Conservation (phyloP, 2,113 vertebrate genomes). For the Columba janthina region DNA sequence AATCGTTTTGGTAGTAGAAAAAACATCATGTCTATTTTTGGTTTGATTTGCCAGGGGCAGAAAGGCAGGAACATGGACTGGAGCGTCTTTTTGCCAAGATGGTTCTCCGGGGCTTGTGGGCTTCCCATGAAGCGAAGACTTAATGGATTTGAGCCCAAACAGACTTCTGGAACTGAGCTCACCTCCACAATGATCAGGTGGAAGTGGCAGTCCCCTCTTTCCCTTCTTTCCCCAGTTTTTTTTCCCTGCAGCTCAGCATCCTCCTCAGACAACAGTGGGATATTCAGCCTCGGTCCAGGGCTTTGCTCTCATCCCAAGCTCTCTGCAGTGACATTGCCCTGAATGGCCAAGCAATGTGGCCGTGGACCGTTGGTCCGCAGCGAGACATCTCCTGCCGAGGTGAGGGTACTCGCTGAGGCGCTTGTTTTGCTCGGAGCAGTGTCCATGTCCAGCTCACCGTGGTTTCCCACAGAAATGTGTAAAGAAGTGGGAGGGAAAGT, state of each 20-base stretch:
- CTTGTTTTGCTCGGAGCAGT: not conserved
- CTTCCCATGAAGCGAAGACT: not conserved
- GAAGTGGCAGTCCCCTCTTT: not conserved
- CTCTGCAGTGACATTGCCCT: not conserved
- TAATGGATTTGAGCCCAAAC: not conserved
- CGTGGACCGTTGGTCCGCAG: not conserved
- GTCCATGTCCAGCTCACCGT: not conserved
- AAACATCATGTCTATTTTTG: not conserved
- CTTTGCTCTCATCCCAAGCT: not conserved
- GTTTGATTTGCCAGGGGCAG: not conserved
- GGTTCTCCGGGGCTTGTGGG: not conserved
- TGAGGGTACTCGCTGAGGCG: not conserved
- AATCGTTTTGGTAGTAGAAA: not conserved
- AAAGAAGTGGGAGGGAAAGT: not conserved
- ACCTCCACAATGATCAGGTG: not conserved
- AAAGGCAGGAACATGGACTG: not conserved
- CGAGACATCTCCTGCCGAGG: rapidly evolving
- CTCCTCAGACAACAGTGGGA: not conserved
- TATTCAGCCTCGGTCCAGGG: not conserved
- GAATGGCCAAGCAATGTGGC: not conserved
- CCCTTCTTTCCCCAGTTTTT: not conserved
- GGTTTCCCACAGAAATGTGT: not conserved
- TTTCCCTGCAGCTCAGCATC: not conserved
- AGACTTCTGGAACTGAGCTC: not conserved
- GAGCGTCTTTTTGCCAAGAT: not conserved